phyloP scores from a whole-genome alignment of 2,888 invertebrate species.

The Xanthorhoe designata region DNA sequence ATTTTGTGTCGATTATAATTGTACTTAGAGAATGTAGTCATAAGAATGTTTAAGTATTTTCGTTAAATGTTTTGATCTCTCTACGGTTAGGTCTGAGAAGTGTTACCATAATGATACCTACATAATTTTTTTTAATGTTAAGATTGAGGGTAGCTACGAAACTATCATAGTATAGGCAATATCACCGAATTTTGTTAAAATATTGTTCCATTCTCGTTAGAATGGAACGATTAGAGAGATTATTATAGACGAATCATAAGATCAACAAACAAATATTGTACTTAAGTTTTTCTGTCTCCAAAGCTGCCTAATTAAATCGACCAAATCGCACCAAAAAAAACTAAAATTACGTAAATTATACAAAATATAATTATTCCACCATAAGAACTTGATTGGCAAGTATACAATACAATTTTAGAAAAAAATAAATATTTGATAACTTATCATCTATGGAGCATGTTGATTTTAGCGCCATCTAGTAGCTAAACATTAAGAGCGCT shows the following conservation, averaged over 20 bases:
- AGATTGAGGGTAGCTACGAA: too few relatives aligned
- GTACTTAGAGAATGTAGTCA: conserved; percentile 36
- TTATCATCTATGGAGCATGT: conserved; percentile 30
- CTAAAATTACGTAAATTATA: conserved; percentile 49
- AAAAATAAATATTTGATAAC: conserved; percentile 44
- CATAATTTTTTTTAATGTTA: too few relatives aligned
- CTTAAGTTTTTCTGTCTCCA: neutral
- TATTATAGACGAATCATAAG: neutral
- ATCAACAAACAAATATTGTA: neutral
- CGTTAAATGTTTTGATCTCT: neutral
- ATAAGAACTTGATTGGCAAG: conserved; percentile 70
- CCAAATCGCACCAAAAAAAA: conserved; percentile 46
- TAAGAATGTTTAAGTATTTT: neutral
- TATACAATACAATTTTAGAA: conserved; percentile 42
- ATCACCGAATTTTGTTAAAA: too few relatives aligned
- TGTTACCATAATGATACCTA: too few relatives aligned
- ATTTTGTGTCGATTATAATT: conserved; percentile 37
- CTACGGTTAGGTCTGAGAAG: neutral
- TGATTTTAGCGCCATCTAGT: conserved; percentile 40
- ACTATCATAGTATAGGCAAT: too few relatives aligned
- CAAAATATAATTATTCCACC: conserved; percentile 47
- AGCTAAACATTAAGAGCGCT: conserved; percentile 36
- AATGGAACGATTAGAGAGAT: neutral
- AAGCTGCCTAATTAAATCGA: conserved; percentile 43
- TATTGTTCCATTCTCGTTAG: too few relatives aligned